phyloP scores from a whole-genome alignment of 1,140 invertebrate species.

The Periplaneta americana region DNA sequence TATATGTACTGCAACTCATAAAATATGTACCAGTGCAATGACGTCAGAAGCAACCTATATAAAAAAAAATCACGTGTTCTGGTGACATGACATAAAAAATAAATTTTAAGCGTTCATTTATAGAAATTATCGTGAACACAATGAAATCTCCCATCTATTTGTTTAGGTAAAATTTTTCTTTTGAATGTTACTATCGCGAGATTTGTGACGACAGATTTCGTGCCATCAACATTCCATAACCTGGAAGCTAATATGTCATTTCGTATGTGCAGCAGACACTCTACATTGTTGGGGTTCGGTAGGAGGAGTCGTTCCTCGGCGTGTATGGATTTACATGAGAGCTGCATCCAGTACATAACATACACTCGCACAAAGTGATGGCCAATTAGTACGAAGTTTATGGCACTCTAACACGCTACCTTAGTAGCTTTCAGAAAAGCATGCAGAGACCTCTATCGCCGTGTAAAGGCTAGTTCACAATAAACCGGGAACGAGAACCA shows the following conservation, averaged over 20 bases:
- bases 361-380: background rate
- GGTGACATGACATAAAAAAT: background rate
- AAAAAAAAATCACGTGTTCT: background rate
- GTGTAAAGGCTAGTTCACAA: too few relatives aligned
- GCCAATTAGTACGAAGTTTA: background rate
- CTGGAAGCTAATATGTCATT: background rate
- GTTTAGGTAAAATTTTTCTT: background rate
- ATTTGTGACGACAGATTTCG: background rate
- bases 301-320: background rate
- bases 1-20: background rate
- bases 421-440: background rate
- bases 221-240: background rate
- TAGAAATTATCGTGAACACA: background rate
- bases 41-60: too few relatives aligned
- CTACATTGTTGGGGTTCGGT: background rate
- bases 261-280: background rate
- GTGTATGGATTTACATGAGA: background rate
- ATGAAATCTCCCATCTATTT: background rate
- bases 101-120: background rate
- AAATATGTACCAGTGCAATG: background rate
- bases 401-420: background rate
- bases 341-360: background rate
- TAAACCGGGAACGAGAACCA: too few relatives aligned
- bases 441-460: too few relatives aligned
- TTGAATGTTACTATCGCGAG: background rate